Conservation (phyloP, 1,140 invertebrate genomes). For the Lordiphosa collinella region DNA sequence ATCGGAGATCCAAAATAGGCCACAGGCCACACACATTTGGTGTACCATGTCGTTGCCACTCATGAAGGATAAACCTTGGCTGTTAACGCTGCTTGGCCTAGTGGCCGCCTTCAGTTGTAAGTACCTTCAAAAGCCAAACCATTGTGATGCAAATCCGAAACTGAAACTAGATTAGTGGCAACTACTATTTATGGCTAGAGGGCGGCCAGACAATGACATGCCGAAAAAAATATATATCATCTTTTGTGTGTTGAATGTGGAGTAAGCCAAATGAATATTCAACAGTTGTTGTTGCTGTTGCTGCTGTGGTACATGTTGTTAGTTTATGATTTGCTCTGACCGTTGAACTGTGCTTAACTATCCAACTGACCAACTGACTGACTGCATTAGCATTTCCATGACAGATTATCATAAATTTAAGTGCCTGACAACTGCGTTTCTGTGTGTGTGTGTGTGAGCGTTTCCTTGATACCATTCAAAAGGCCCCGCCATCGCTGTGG, state of each 20-base stretch:
- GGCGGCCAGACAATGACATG: conserved; percentile 50
- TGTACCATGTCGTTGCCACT: conserved; percentile 46
- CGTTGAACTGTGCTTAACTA: conserved; percentile 49
- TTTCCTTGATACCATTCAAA: conserved; percentile 70
- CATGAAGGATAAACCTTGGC: conserved; percentile 63
- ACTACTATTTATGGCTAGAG: conserved; percentile 46
- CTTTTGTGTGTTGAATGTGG: conserved; percentile 56
- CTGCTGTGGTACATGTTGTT: too few species aligned
- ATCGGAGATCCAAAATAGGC: neutral
- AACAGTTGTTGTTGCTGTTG: conserved; percentile 19
- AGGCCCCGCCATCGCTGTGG: conserved; percentile 14
- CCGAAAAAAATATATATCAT: conserved; percentile 51
- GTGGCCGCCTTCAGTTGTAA: conserved; percentile 75
- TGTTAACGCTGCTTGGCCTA: conserved; percentile 59
- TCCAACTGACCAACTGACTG: conserved; percentile 14
- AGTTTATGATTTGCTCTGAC: conserved; percentile 61
- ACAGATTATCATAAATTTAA: conserved; percentile 64
- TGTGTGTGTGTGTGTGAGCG: conserved; percentile 2
- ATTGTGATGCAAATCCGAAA: conserved; percentile 64
- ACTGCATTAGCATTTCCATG: conserved; percentile 63
- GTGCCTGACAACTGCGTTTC: conserved; percentile 9
- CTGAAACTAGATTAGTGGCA: conserved; percentile 67
- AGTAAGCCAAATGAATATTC: conserved; percentile 69
- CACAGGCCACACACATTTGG: neutral
- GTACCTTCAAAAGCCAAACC: conserved; percentile 30